Evolutionary conservation across 1,140 invertebrate species (phyloP).

Genomic region (Anthonomus grandis): DNA sequence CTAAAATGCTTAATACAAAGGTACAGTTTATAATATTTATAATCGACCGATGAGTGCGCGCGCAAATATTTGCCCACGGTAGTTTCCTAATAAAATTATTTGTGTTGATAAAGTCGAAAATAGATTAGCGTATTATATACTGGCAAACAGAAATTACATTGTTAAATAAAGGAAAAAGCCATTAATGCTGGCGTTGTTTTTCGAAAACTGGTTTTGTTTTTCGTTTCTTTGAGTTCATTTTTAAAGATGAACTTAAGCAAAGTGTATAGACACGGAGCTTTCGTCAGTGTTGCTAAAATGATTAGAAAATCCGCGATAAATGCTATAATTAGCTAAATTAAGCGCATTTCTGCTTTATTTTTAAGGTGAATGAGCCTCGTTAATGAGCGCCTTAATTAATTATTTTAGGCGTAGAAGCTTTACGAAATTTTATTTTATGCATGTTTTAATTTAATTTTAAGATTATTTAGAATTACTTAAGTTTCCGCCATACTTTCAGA

Average conservation of each 20-base stretch:
- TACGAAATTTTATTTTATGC: too few relatives aligned
- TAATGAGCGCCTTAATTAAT: too few relatives aligned
- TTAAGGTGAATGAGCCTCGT: too few relatives aligned
- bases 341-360: neutral
- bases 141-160: slow-evolving; percentile 13
- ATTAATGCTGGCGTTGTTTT: neutral
- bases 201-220: too few relatives aligned
- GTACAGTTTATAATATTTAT: slow-evolving; percentile 20
- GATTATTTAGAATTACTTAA: too few relatives aligned
- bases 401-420: too few relatives aligned
- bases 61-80: slow-evolving; percentile 17
- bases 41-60: slow-evolving; percentile 14
- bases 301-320: neutral
- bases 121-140: slow-evolving; percentile 11
- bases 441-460: too few relatives aligned
- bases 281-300: neutral
- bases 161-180: slow-evolving; percentile 9
- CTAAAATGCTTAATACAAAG: slow-evolving; percentile 9
- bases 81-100: slow-evolving; percentile 10
- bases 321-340: neutral
- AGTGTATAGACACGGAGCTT: neutral
- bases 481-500: too few relatives aligned
- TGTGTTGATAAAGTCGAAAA: slow-evolving; percentile 20
- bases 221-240: too few relatives aligned
- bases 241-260: neutral